These are phyloP conservation scores for Eilema sororculum DNA, from an alignment of 2,888 invertebrate genomes.

Conservation along the genomic window DNA sequence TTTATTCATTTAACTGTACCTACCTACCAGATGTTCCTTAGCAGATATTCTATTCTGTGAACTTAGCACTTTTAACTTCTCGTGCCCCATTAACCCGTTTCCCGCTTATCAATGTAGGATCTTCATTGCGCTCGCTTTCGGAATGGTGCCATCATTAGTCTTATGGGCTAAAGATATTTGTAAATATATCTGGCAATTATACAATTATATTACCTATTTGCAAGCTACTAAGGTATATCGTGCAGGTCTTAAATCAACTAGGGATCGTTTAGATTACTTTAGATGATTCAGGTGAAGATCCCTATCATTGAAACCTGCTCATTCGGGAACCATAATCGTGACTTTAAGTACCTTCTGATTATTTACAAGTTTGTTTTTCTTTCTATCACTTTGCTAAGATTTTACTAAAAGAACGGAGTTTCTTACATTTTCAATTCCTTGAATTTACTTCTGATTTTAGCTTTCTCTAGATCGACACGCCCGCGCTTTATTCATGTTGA, in stretches of 20 bases:
- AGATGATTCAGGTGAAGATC: neutral
- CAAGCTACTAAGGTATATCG: neutral
- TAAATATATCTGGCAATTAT: neutral
- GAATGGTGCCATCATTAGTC: constrained; percentile 28
- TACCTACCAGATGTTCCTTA: constrained; percentile 1
- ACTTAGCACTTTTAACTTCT: constrained; percentile 25
- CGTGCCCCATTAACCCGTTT: constrained; percentile 35
- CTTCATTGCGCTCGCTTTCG: constrained; percentile 29
- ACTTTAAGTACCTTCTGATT: neutral
- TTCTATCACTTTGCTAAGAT: neutral
- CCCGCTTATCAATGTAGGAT: constrained; percentile 33
- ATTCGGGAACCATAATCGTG: neutral
- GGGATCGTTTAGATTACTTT: neutral
- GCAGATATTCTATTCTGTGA: constrained; percentile 24
- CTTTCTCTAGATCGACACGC: neutral
- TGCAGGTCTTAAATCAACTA: neutral
- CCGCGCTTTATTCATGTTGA: too few relatives aligned
- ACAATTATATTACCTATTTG: neutral
- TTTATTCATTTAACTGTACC: constrained; percentile 21
- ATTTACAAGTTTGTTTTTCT: too few relatives aligned
- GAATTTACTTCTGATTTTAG: neutral
- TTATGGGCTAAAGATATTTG: constrained; percentile 11
- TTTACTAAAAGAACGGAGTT: neutral
- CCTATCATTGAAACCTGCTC: neutral
- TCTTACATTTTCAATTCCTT: neutral